These are phyloP conservation scores for Paedocypris sp. DNA, from an alignment of 2,113 vertebrate species.

Conservation along the genomic window DNA sequence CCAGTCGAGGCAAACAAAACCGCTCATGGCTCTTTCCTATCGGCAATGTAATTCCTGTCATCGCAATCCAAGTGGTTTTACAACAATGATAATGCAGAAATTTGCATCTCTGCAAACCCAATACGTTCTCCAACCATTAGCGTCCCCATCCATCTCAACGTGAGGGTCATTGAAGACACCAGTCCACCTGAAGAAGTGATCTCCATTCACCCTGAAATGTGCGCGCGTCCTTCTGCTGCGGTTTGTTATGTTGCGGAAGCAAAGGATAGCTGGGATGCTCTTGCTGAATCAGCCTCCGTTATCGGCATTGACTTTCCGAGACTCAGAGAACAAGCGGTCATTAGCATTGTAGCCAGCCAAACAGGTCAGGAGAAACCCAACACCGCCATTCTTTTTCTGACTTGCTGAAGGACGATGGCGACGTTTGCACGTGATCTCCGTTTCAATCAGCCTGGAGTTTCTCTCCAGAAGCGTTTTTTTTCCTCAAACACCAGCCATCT, in stretches of 20 bases:
- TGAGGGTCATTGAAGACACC: not conserved
- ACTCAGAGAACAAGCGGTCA: slow-evolving; percentile 18
- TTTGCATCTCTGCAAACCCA: too few relatives aligned
- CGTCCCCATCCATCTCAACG: not conserved
- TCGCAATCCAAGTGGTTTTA: too few relatives aligned
- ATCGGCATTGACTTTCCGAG: slow-evolving; percentile 29
- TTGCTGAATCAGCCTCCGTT: slow-evolving; percentile 37
- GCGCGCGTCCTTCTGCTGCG: slow-evolving; percentile 4
- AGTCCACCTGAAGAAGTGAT: not conserved
- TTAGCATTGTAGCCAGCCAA: slow-evolving; percentile 4
- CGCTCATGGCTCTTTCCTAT: too few relatives aligned
- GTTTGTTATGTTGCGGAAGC: slow-evolving; percentile 11
- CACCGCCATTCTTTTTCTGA: slow-evolving; percentile 16
- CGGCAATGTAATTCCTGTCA: too few relatives aligned
- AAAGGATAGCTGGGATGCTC: not conserved
- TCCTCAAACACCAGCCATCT: not conserved
- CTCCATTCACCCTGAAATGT: not conserved
- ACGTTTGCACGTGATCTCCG: not conserved
- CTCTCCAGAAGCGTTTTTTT: not conserved
- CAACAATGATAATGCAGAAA: too few relatives aligned
- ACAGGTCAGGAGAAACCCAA: slow-evolving; percentile 33
- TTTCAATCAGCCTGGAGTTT: not conserved
- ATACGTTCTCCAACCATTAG: not conserved
- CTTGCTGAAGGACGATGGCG: slow-evolving; percentile 25
- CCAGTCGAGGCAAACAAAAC: too few relatives aligned